Base-by-base conservation (phyloP, 2,888 invertebrate genomes). In the Leptopterna dolabrata region DNA sequence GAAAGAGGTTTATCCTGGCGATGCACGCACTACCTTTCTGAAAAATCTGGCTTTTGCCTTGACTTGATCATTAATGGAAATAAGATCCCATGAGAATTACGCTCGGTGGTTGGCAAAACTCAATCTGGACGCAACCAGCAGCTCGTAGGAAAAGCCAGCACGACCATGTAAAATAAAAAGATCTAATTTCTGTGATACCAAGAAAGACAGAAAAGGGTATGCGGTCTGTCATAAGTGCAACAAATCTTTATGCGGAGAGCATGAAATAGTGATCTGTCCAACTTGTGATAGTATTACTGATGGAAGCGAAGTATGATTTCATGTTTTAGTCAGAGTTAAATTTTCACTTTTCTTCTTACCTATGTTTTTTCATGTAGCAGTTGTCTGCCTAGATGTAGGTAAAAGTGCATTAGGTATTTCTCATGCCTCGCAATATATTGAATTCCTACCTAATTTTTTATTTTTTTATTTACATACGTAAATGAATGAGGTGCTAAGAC, bases 181-280 rank as follows among this genome's bases (percentile, higher is more conserved):
- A n/a, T 88, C 86, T 55, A 27, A 80, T 43, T 73, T 81, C 13
- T 86, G 88, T 73, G 41, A 73, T 1, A 2, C 30, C 16, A 70
- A 80, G 0, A 80, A 71, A 30, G 85, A 88, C 27, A 78, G 86
- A 19, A 88, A 88, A 45, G 88, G 86, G 14, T 70, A 51, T 41
- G 11, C 24, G 11, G 73, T 29, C 30, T 88, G 81, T 41, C 7
- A 3, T 14, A 78, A 85, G 11, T 88, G 88, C 63, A n/a, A 81
- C 30, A 29, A 11, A 7, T 80, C 41, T 24, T 14, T 80, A 11
- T 88, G 88, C 47, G 88, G 81, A 0, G 80, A 85, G 51, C 88
- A 88, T 27, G 70, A 86, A 80, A 36, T 78, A 30, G 14, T 55
- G 1, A 14, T 76, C 6, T 84, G 83, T 47, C 16, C 82, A 0